Evolutionary conservation across 2,113 vertebrate species (phyloP).

Genomic region (Oplegnathus fasciatus): DNA sequence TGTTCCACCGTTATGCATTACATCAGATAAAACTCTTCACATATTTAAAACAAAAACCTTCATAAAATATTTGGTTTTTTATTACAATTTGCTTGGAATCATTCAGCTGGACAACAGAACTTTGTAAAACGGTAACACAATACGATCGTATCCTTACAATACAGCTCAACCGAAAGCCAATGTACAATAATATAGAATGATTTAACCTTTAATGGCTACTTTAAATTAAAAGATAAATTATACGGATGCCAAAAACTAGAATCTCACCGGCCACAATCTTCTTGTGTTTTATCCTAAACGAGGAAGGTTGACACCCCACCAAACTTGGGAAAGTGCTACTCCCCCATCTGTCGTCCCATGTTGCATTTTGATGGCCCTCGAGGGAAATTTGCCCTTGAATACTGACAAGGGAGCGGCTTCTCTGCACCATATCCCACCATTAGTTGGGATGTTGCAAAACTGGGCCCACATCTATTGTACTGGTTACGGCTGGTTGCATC

Average conservation of each 20-base stretch:
- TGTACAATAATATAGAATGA: not conserved
- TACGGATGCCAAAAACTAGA: not conserved
- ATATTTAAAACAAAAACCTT: not conserved
- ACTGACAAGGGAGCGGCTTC: constrained; percentile 57
- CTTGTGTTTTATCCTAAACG: constrained; percentile 38
- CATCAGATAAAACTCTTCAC: not conserved
- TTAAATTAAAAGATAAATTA: constrained; percentile 3
- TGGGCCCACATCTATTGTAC: constrained; percentile 49
- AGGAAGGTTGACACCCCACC: constrained; percentile 35
- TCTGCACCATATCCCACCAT: constrained; percentile 41
- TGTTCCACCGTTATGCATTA: not conserved
- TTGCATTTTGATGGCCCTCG: constrained; percentile 66
- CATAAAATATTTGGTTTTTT: not conserved
- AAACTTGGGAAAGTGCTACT: constrained; percentile 42
- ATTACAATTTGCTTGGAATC: not conserved
- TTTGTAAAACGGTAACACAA: not conserved
- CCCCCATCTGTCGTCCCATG: constrained; percentile 53
- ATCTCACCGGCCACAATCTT: not conserved
- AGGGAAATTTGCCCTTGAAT: constrained; percentile 71
- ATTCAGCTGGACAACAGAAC: not conserved
- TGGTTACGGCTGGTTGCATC: constrained; percentile 73
- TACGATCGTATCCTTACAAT: not conserved
- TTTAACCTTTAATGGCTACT: not conserved
- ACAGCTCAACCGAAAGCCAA: not conserved
- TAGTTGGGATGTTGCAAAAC: constrained; percentile 61